These are phyloP conservation scores for Drosophila oshimai DNA, from an alignment of 1,140 invertebrate species.

Conservation along the genomic window DNA sequence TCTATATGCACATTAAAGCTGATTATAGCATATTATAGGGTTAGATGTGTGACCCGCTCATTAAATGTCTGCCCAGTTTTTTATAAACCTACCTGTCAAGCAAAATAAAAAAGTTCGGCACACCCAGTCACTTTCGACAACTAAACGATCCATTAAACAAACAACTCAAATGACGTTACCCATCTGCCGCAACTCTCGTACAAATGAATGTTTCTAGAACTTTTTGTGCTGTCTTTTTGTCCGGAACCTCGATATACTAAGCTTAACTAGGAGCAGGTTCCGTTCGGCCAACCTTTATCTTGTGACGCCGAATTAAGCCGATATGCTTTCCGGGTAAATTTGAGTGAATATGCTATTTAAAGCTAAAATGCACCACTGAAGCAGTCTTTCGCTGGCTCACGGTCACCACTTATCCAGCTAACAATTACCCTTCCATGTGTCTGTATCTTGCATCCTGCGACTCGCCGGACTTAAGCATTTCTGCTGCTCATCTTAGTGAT, in stretches of 20 bases:
- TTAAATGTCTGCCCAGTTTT: slow-evolving; percentile 54
- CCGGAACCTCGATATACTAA: too few species aligned
- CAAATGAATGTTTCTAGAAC: slow-evolving; percentile 46
- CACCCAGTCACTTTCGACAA: slow-evolving; percentile 34
- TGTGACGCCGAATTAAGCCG: too few species aligned
- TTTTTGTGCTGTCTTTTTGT: slow-evolving; percentile 4
- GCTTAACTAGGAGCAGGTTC: too few species aligned
- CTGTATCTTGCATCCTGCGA: background rate
- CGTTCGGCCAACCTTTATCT: slow-evolving; percentile 23
- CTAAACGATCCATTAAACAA: slow-evolving; percentile 56
- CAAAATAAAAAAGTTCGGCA: slow-evolving; percentile 68
- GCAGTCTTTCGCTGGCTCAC: slow-evolving; percentile 20
- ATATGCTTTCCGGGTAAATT: too few species aligned
- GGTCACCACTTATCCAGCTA: slow-evolving; percentile 24
- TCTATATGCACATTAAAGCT: too few species aligned
- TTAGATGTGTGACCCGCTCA: slow-evolving; percentile 29
- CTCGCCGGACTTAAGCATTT: slow-evolving; percentile 3
- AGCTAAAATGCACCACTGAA: slow-evolving; percentile 20
- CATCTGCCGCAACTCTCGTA: too few species aligned
- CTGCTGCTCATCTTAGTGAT: slow-evolving; percentile 16
- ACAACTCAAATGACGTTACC: too few species aligned
- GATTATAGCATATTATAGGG: slow-evolving; percentile 1
- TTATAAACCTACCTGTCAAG: slow-evolving; percentile 60
- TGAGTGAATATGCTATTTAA: too few species aligned
- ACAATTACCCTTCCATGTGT: too few species aligned